Evolutionary conservation across 2,888 invertebrate genomes (phyloP).

Genomic region (Idaea straminata): DNA sequence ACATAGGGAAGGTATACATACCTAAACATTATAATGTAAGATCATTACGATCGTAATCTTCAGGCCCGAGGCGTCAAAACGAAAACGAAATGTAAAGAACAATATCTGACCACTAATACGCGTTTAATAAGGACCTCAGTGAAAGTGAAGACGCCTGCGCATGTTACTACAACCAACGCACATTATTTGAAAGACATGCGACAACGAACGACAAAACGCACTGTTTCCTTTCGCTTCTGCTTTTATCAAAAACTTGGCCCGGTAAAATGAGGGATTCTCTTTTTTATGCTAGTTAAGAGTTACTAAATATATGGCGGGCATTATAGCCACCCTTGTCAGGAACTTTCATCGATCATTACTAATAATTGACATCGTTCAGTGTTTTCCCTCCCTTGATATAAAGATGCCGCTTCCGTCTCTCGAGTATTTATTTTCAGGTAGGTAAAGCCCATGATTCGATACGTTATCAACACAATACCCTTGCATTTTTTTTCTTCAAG

Average conservation of each 20-base stretch:
- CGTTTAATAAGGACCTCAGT: conserved; percentile 63
- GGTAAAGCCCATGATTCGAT: too few relatives aligned
- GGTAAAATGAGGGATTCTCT: too few relatives aligned
- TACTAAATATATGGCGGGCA: too few relatives aligned
- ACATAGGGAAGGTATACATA: background rate
- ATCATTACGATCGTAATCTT: background rate
- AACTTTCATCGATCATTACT: too few relatives aligned
- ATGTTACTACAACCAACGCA: background rate
- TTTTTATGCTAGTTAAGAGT: too few relatives aligned
- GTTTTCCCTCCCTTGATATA: too few relatives aligned
- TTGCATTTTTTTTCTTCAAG: background rate
- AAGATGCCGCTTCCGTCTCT: too few relatives aligned
- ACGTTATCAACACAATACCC: background rate
- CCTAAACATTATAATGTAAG: background rate
- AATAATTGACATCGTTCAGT: too few relatives aligned
- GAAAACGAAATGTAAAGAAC: conserved; percentile 60
- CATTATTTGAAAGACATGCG: background rate
- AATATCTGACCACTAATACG: conserved; percentile 46
- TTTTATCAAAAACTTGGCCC: too few relatives aligned
- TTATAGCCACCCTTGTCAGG: too few relatives aligned
- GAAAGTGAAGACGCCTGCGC: conserved; percentile 54
- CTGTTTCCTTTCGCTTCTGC: background rate
- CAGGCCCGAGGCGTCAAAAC: conserved; percentile 39
- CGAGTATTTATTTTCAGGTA: too few relatives aligned
- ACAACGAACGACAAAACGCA: background rate